Base-by-base conservation (phyloP, 1,140 invertebrate species). In the Drosophila burlai region DNA sequence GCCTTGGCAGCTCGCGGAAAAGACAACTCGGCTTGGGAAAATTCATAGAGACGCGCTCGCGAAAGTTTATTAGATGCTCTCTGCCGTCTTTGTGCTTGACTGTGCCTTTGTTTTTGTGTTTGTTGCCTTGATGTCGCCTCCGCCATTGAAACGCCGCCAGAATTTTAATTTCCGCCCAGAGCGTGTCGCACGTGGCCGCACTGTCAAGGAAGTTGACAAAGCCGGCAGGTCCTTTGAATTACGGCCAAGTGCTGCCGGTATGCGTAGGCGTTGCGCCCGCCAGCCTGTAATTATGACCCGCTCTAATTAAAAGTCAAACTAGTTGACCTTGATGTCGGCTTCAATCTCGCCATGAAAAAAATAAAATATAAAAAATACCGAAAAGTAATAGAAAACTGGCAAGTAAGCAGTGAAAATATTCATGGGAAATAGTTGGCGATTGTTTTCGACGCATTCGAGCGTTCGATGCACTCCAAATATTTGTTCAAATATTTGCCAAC, bases 111-210 rank as follows among this genome's bases (percentile, higher is more conserved):
- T 65, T 49, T 66, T 47, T 68, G 49, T 52, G 26, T 54, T 52
- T 52, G 29, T 45, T 36, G 63, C 58, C 67, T 68, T 68, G 52
- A 7, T 63, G 55, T 62, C 63, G 55, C 57, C 34, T 36, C 13
- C 54, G 54, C 54, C 72, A 69, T 73, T 76, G 63, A 73, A 55
- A 61, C 67, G 76, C 63, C 47, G 77, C 65, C 62, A 62, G 84
- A 89, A 87, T 87, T 87, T 83, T 89, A 87, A 87, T 87, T 83
- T 89, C 84, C 80, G 83, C 76, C 74, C n/a, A 7, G 50, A 69
- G 75, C 52, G 63, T 59, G 74, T 65, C 49, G 58, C 43, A 83
- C 76, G 72, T 80, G 80, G 76, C 65, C 80, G 60, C 71, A 60
- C 62, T 69, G 80, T 59, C 64, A 81, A 77, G 77, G 73, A 84